These are phyloP conservation scores for Carduelis carduelis DNA, from an alignment of 2,797 vertebrate species.

Conservation along the genomic window DNA sequence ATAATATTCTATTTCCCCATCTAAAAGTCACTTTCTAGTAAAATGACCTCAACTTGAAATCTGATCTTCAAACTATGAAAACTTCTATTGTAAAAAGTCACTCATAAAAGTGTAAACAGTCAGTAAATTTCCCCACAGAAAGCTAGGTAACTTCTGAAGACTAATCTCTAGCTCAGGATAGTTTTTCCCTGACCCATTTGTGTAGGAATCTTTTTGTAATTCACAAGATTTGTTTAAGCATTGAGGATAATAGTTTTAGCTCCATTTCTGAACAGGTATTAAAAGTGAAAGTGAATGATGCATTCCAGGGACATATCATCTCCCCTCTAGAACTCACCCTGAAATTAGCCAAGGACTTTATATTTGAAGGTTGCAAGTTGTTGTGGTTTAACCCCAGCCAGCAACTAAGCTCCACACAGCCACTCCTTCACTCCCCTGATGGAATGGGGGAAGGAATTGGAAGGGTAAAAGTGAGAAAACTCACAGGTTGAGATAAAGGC, in stretches of 20 bases:
- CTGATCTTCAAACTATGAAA: background rate
- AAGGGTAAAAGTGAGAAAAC: background rate
- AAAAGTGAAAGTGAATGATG: conserved; percentile 27
- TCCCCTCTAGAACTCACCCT: conserved; percentile 19
- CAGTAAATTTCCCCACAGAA: background rate
- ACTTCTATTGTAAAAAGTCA: background rate
- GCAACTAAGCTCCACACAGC: background rate
- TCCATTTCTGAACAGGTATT: conserved; percentile 16
- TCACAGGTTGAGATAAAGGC: background rate
- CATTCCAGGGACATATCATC: conserved; percentile 23
- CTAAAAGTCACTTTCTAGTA: background rate
- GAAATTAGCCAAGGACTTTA: conserved; percentile 37
- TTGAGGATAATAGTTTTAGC: background rate
- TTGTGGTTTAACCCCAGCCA: background rate
- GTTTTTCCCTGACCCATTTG: background rate
- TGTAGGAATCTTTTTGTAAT: background rate
- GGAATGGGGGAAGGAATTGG: background rate
- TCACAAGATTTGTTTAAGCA: background rate
- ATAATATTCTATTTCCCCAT: background rate
- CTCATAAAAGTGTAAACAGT: background rate
- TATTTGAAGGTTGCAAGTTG: conserved; percentile 60
- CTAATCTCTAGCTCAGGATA: background rate
- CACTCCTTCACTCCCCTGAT: background rate
- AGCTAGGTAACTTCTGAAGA: background rate
- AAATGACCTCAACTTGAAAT: background rate